A percentile compares a stretch with the other conserved stretches of the same genome.
Evolutionary conservation across 23 tunicate species (phyloP).

Genomic region (Trididemnum miniatum): DNA sequence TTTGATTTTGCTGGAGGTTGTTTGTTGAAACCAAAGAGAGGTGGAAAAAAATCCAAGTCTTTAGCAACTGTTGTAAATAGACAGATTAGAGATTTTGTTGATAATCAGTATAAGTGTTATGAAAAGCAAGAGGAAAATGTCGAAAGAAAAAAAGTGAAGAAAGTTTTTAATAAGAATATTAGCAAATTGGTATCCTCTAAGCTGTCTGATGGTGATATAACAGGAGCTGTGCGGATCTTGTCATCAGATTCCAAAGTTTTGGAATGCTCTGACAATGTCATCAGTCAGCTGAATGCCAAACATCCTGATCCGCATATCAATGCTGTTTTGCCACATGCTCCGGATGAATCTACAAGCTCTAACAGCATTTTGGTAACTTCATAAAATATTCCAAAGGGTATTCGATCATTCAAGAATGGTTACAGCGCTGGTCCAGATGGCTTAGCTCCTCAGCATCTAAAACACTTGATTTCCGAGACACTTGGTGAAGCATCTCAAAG

Average conservation of each 20-base stretch:
- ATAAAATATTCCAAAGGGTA: neutral
- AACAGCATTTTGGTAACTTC: neutral
- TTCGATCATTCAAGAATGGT: slow-evolving; percentile 1
- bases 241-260: neutral
- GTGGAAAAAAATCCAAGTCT: no score
- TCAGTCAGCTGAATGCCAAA: neutral
- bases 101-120: no score
- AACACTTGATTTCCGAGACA: neutral
- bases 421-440: slow-evolving; percentile 11
- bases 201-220: neutral
- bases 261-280: neutral
- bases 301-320: slow-evolving; percentile 3
- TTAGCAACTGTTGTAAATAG: no score
- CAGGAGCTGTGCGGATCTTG: neutral
- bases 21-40: no score
- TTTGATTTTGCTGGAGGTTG: no score
- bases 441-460: slow-evolving; percentile 5
- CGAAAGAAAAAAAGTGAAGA: no score
- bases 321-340: neutral
- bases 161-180: no score
- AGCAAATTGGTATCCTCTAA: no score
- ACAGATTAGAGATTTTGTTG: no score
- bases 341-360: neutral
- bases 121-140: no score
- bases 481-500: no score